phyloP scores from a whole-genome alignment of 2,888 invertebrate genomes.

The Lissocephala sabroskyi region DNA sequence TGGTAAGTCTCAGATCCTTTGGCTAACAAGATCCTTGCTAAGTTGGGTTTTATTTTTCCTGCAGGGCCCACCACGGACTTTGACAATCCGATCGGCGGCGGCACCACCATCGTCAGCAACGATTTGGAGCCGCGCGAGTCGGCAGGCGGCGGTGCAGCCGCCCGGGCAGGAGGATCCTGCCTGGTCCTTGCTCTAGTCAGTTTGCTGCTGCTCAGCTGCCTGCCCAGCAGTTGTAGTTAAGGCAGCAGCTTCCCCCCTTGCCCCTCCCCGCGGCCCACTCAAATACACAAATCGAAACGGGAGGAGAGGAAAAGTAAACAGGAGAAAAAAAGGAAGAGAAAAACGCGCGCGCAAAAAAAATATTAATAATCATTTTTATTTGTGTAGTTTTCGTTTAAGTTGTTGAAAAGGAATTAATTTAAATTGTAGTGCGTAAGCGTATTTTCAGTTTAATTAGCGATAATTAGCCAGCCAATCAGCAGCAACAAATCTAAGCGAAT shows the following conservation, averaged over 20 bases:
- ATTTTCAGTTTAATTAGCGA: slow-evolving; percentile 25
- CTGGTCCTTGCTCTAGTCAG: slow-evolving; percentile 55
- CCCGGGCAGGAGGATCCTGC: slow-evolving; percentile 29
- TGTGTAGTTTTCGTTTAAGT: slow-evolving; percentile 55
- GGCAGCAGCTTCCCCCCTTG: no score
- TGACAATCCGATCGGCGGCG: slow-evolving; percentile 38
- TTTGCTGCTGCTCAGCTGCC: slow-evolving; percentile 46
- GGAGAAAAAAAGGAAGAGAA: neutral
- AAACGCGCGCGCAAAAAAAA: slow-evolving; percentile 30
- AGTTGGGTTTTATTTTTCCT: slow-evolving; percentile 1
- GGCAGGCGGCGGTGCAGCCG: neutral
- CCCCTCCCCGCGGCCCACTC: no score
- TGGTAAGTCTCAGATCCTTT: slow-evolving; percentile 47
- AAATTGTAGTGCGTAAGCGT: slow-evolving; percentile 40
- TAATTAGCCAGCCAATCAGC: no score
- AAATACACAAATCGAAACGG: slow-evolving; percentile 17
- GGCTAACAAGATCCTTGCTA: neutral
- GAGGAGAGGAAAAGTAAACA: neutral
- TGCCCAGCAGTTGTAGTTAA: slow-evolving; percentile 52
- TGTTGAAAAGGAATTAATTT: slow-evolving; percentile 25
- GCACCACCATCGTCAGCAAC: slow-evolving; percentile 37
- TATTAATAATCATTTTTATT: slow-evolving; percentile 40
- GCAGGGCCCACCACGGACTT: slow-evolving; percentile 49
- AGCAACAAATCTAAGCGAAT: no score
- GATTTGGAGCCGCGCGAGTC: slow-evolving; percentile 31